phyloP scores from a whole-genome alignment of 2,797 vertebrate genomes.

The Halcyon leucocephala region DNA sequence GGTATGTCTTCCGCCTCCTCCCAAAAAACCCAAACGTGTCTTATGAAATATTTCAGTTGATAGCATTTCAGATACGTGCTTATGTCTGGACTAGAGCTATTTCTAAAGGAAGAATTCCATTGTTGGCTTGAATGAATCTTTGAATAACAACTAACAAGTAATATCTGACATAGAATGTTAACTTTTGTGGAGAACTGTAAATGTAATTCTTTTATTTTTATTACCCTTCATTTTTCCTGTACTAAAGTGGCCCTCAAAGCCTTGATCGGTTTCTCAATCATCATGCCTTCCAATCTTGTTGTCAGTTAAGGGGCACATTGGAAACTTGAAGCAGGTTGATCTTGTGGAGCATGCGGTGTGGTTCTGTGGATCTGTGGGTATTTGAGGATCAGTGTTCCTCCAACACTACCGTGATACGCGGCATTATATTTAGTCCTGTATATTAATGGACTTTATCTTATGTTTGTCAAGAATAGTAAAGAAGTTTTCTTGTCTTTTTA shows the following conservation, averaged over 20 bases:
- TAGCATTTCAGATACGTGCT: not conserved
- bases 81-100: not conserved
- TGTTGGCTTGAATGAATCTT: not conserved
- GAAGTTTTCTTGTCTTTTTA: not conserved
- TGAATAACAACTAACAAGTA: not conserved
- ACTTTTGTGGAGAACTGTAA: not conserved
- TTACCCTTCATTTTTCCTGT: not conserved
- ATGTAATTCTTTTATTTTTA: not conserved
- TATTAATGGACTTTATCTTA: not conserved
- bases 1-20: slow-evolving; percentile 76
- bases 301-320: not conserved
- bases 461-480: not conserved
- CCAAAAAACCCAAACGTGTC: not conserved
- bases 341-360: not conserved
- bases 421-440: not conserved
- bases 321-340: not conserved
- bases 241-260: not conserved
- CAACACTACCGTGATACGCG: not conserved
- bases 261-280: not conserved
- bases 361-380: not conserved
- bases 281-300: not conserved
- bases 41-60: not conserved
- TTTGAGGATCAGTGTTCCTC: not conserved
- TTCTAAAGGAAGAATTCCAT: not conserved
- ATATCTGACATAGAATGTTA: not conserved